Evolutionary conservation across 2,797 vertebrate genomes (phyloP).

Genomic region (Thripadectes ignobilis): DNA sequence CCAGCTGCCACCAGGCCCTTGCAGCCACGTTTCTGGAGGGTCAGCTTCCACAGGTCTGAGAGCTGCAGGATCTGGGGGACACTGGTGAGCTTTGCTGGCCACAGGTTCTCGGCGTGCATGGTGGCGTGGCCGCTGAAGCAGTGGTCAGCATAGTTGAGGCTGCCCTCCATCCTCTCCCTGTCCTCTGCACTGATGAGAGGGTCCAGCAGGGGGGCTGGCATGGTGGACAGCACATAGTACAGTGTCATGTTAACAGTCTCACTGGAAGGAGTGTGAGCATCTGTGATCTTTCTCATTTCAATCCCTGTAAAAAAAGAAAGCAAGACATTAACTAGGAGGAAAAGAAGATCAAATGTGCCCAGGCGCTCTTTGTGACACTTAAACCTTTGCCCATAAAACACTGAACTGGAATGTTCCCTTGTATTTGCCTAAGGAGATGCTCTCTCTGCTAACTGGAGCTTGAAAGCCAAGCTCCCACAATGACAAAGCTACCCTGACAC

Average conservation of each 20-base stretch:
- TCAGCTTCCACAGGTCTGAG: constrained; percentile 92
- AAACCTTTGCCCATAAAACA: neutral
- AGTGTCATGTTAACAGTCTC: constrained; percentile 93
- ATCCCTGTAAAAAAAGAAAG: constrained; percentile 79
- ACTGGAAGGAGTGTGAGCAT: constrained; percentile 89
- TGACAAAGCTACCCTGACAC: neutral
- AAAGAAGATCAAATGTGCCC: neutral
- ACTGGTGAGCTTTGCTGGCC: constrained; percentile 84
- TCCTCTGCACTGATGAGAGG: constrained; percentile 78
- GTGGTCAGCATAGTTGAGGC: constrained; percentile 93
- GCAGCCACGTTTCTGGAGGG: constrained; percentile 93
- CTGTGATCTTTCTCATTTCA: constrained; percentile 93
- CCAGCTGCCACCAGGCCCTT: constrained; percentile 89
- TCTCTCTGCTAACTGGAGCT: neutral
- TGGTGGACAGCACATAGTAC: constrained; percentile 90
- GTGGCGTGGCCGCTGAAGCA: constrained; percentile 97
- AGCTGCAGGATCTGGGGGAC: constrained; percentile 89
- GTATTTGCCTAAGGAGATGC: neutral
- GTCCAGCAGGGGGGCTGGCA: constrained; percentile 86
- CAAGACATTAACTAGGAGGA: neutral
- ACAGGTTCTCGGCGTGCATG: constrained; percentile 96
- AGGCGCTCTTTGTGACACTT: neutral
- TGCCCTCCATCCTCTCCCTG: constrained; percentile 85
- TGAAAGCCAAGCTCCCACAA: neutral
- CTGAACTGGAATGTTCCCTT: neutral